phyloP scores from a whole-genome alignment of 2,797 vertebrate species.

The Enteromius viviparus region DNA sequence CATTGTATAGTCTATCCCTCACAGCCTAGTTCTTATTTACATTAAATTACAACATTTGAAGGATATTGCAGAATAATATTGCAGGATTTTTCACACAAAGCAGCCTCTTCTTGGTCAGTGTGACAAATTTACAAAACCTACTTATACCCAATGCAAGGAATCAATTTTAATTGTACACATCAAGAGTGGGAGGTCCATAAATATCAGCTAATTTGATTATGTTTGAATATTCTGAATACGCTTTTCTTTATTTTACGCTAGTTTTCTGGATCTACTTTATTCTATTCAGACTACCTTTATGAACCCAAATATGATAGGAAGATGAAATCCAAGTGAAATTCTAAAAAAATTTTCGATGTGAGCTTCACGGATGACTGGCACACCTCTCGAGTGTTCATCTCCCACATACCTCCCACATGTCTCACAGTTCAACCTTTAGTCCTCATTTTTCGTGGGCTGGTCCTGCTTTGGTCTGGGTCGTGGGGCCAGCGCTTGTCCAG shows the following conservation, averaged over 20 bases:
- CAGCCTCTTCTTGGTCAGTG: neutral
- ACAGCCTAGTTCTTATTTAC: too few relatives aligned
- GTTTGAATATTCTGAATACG: neutral
- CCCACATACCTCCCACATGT: neutral
- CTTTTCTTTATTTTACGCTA: neutral
- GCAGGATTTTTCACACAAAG: neutral
- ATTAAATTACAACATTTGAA: too few relatives aligned
- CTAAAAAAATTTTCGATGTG: neutral
- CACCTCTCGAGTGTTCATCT: slow-evolving; percentile 22
- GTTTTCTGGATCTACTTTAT: neutral
- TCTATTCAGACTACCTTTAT: neutral
- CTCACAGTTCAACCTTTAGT: slow-evolving; percentile 19
- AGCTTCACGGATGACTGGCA: slow-evolving; percentile 6
- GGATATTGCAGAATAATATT: too few relatives aligned
- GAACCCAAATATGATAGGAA: neutral
- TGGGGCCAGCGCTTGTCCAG: neutral
- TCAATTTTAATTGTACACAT: neutral
- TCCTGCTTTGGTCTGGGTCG: slow-evolving; percentile 24
- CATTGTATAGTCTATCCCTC: neutral
- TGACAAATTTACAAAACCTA: neutral
- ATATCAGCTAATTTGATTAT: neutral
- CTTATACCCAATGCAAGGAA: neutral
- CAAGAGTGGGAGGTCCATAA: too few relatives aligned
- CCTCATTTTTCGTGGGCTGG: slow-evolving; percentile 1
- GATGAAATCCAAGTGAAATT: neutral